A percentile compares a stretch with the other conserved stretches of the same genome.
These are phyloP conservation scores for Acanthornis magna DNA, from an alignment of 2,797 vertebrate species.

Conservation along the genomic window DNA sequence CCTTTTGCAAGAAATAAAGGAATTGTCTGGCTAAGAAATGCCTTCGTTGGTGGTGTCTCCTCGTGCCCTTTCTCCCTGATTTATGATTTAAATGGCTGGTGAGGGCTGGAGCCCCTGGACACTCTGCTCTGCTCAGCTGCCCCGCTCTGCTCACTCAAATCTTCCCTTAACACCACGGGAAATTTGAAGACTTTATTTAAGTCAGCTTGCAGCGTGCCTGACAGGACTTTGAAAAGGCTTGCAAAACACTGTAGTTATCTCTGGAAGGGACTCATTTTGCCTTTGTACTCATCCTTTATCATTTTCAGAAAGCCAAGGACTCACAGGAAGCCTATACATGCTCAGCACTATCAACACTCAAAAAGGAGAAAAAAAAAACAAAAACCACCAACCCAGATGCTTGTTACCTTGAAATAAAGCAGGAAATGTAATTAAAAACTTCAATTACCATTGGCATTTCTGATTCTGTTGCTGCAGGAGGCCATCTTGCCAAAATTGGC, in stretches of 20 bases:
- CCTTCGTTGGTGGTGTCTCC: background rate
- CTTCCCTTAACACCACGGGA: background rate
- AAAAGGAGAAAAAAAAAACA: background rate
- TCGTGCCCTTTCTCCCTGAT: background rate
- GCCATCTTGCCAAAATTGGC: background rate
- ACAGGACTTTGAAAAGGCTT: background rate
- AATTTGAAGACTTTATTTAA: background rate
- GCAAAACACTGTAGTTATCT: background rate
- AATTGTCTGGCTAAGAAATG: background rate
- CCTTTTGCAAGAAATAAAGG: background rate
- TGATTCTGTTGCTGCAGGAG: conserved; percentile 2
- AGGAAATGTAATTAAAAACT: conserved; percentile 32
- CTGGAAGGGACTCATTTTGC: background rate
- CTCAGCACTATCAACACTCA: background rate
- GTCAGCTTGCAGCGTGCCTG: background rate
- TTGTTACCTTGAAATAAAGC: conserved; percentile 1
- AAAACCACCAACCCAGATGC: accelerated
- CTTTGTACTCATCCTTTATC: background rate
- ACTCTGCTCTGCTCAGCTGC: background rate
- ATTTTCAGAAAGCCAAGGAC: background rate
- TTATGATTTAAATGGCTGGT: background rate
- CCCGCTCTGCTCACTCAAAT: background rate
- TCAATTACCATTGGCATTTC: conserved; percentile 21
- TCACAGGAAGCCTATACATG: background rate
- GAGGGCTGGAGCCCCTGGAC: background rate